Percentiles rank a stretch among this genome's conserved stretches.
phyloP scores from a whole-genome alignment of 1,140 invertebrate species.

The Muscidifurax raptorellus region DNA sequence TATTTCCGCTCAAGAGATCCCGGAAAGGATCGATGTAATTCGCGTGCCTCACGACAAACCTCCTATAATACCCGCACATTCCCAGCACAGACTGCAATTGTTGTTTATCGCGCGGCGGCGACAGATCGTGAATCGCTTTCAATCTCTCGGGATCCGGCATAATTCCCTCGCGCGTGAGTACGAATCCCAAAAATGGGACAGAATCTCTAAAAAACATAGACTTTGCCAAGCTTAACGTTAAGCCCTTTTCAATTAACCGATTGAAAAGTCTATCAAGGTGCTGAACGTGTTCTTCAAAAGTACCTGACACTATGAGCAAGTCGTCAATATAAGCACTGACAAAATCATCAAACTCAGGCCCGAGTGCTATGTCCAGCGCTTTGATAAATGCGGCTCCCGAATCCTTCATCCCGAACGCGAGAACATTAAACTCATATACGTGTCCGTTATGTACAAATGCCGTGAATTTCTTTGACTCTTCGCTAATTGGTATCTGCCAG shows the following conservation, averaged over 20 bases:
- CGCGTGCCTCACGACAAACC: slow-evolving; percentile 39
- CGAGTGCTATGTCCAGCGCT: slow-evolving; percentile 34
- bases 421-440: slow-evolving; percentile 57
- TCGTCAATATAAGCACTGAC: slow-evolving; percentile 55
- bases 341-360: slow-evolving; percentile 32
- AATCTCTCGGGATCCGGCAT: slow-evolving; percentile 38
- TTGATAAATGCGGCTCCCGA: slow-evolving; percentile 62
- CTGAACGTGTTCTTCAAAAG: slow-evolving; percentile 54
- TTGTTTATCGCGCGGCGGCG: slow-evolving; percentile 38
- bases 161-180: slow-evolving; percentile 37
- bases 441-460: slow-evolving; percentile 18
- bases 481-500: slow-evolving; percentile 61
- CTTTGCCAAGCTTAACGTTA: slow-evolving; percentile 49
- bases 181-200: slow-evolving; percentile 44
- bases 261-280: slow-evolving; percentile 55
- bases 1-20: slow-evolving; percentile 35
- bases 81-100: slow-evolving; percentile 54
- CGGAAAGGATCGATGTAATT: slow-evolving; percentile 45
- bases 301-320: slow-evolving; percentile 51
- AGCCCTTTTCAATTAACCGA: slow-evolving; percentile 48
- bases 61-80: slow-evolving; percentile 53
- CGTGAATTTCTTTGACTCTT: background rate
- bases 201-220: slow-evolving; percentile 35
- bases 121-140: slow-evolving; percentile 46
- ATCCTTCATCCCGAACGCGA: slow-evolving; percentile 64